Evolutionary conservation across 2,888 invertebrate species (phyloP).

Genomic region (Drosophila demipolita): DNA sequence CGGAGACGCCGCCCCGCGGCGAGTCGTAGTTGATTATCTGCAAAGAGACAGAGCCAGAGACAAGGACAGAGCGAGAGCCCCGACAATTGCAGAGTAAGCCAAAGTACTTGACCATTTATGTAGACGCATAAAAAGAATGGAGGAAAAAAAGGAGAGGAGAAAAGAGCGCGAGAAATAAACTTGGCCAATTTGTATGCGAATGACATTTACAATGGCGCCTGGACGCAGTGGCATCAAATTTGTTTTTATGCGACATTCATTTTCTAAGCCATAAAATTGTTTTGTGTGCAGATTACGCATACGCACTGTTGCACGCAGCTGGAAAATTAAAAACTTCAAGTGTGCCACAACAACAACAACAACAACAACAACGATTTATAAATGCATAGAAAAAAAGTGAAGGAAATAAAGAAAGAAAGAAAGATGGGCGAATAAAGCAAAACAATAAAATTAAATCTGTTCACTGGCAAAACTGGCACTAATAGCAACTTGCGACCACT

Average conservation of each 20-base stretch:
- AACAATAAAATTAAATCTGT: slow-evolving; percentile 83
- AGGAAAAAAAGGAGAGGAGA: slow-evolving; percentile 8
- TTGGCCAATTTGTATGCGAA: slow-evolving; percentile 62
- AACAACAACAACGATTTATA: slow-evolving; percentile 12
- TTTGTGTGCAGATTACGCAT: slow-evolving; percentile 68
- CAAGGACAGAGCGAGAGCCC: slow-evolving; percentile 1
- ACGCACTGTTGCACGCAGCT: slow-evolving; percentile 74
- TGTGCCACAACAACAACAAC: neutral
- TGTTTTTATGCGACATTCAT: slow-evolving; percentile 63
- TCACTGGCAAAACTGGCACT: slow-evolving; percentile 67
- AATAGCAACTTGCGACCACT: slow-evolving; percentile 62
- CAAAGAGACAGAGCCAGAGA: slow-evolving; percentile 12
- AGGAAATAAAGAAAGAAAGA: slow-evolving; percentile 13
- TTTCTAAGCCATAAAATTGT: slow-evolving; percentile 75
- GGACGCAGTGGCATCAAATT: slow-evolving; percentile 55
- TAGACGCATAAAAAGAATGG: slow-evolving; percentile 32
- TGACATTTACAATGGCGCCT: slow-evolving; percentile 57
- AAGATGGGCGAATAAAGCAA: slow-evolving; percentile 64
- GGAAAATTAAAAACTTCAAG: slow-evolving; percentile 62
- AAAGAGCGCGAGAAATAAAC: slow-evolving; percentile 24
- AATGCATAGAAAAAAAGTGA: slow-evolving; percentile 9
- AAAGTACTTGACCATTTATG: slow-evolving; percentile 35
- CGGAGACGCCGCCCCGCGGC: slow-evolving; percentile 94
- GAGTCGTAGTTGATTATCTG: slow-evolving; percentile 98
- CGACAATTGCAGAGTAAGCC: slow-evolving; percentile 27